Evolutionary conservation across 2,113 vertebrate species (phyloP).

Genomic region (Sylvietta virens): DNA sequence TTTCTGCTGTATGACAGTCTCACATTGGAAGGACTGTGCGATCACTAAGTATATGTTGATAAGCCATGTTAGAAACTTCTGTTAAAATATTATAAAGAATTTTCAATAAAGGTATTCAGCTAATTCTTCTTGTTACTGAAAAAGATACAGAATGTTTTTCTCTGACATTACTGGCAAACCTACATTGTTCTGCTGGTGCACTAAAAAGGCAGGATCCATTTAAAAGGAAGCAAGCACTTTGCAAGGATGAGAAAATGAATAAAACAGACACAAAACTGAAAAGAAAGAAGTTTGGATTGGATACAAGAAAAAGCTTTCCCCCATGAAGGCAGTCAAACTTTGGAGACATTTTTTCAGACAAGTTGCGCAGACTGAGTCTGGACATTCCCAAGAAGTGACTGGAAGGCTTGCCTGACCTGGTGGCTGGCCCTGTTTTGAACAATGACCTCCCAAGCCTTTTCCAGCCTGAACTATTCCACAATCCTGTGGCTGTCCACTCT

Average conservation of each 20-base stretch:
- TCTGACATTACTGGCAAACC: accelerated
- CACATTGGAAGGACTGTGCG: background rate
- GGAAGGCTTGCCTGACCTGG: background rate
- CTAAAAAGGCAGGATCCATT: background rate
- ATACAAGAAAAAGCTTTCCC: background rate
- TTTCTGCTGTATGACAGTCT: background rate
- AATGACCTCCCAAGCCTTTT: background rate
- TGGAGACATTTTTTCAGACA: background rate
- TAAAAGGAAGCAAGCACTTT: background rate
- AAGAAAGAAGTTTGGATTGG: background rate
- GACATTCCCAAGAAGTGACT: background rate
- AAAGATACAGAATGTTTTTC: background rate
- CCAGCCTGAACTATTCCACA: background rate
- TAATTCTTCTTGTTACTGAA: background rate
- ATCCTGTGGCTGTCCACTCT: no score
- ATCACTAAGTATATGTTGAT: background rate
- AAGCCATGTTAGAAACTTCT: background rate
- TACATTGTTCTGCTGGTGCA: background rate
- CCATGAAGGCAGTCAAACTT: background rate
- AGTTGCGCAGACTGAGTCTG: background rate
- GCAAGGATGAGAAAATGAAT: background rate
- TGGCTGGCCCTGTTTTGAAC: background rate
- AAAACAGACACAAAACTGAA: background rate
- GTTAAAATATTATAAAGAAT: background rate
- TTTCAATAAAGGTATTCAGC: background rate